Evolutionary conservation across 2,797 vertebrate genomes (phyloP).

Genomic region (Phoeniculus purpureus): DNA sequence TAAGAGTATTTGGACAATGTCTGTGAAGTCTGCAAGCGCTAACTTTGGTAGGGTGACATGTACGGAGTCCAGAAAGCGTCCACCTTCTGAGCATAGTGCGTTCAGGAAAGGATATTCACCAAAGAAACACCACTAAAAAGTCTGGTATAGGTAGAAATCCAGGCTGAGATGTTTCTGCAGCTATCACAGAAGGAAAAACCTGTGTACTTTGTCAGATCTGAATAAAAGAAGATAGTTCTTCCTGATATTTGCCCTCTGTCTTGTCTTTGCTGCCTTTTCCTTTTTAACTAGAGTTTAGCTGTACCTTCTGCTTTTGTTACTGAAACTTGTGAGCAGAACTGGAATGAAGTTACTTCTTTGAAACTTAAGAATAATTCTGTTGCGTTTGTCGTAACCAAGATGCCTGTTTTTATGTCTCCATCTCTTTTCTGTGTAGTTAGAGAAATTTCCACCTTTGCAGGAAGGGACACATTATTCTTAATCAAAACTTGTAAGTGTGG

Average conservation of each 20-base stretch:
- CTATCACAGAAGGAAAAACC: neutral
- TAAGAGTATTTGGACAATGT: neutral
- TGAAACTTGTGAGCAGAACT: neutral
- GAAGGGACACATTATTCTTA: conserved; percentile 75
- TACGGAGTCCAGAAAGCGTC: neutral
- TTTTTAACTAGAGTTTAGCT: neutral
- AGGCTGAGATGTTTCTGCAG: neutral
- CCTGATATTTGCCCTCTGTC: neutral
- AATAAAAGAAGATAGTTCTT: neutral
- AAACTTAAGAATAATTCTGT: neutral
- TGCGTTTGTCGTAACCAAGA: neutral
- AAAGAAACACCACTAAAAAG: neutral
- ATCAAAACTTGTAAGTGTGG: conserved; percentile 73
- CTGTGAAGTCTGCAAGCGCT: neutral
- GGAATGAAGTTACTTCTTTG: neutral
- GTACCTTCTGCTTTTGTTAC: neutral
- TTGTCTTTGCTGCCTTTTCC: neutral
- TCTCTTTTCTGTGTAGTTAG: conserved; percentile 19
- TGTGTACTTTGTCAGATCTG: neutral
- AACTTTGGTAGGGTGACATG: neutral
- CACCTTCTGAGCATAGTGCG: neutral
- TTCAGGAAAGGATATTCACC: neutral
- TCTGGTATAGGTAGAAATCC: neutral
- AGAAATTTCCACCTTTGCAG: conserved; percentile 62
- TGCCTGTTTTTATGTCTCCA: neutral